phyloP scores from a whole-genome alignment of 35 echinoderm and acorn worm species.

The Strongylocentrotus purpuratus region DNA sequence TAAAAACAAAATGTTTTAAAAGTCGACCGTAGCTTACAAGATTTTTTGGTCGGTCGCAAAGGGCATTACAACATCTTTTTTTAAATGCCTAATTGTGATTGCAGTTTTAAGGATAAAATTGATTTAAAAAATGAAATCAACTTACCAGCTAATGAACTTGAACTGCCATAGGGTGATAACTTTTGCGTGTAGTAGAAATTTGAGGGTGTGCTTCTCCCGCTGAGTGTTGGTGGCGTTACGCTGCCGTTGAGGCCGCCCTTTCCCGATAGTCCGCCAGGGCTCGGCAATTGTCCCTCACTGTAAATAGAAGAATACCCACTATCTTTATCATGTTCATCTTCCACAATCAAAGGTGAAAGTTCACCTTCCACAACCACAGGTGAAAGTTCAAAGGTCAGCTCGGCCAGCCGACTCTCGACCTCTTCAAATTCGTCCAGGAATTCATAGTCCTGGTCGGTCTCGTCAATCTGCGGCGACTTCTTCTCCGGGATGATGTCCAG shows the following conservation, averaged over 20 bases:
- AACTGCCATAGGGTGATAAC: slow-evolving; percentile 84
- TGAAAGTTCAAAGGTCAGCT: slow-evolving; percentile 49
- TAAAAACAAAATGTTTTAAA: no score
- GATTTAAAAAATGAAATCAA: neutral
- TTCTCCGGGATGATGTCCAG: slow-evolving; percentile 19
- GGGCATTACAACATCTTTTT: no score
- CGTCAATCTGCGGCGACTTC: neutral
- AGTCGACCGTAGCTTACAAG: no score
- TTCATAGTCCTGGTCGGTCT: slow-evolving; percentile 50
- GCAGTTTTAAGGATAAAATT: neutral
- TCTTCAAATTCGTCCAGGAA: slow-evolving; percentile 47
- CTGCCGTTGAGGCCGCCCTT: neutral
- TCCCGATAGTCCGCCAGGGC: slow-evolving; percentile 27
- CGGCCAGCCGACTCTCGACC: slow-evolving; percentile 36
- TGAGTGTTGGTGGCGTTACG: slow-evolving; percentile 52
- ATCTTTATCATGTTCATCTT: slow-evolving; percentile 48
- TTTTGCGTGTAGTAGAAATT: slow-evolving; percentile 93
- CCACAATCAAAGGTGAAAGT: no score
- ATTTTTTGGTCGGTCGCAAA: no score
- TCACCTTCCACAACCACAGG: slow-evolving; percentile 28
- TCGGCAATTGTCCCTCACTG: slow-evolving; percentile 59
- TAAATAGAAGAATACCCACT: slow-evolving; percentile 53
- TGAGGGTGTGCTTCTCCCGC: slow-evolving; percentile 89
- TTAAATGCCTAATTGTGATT: no score
- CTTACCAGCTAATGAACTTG: slow-evolving; percentile 88